phyloP scores from a whole-genome alignment of 2,888 invertebrate genomes.

The Agrotis puta region DNA sequence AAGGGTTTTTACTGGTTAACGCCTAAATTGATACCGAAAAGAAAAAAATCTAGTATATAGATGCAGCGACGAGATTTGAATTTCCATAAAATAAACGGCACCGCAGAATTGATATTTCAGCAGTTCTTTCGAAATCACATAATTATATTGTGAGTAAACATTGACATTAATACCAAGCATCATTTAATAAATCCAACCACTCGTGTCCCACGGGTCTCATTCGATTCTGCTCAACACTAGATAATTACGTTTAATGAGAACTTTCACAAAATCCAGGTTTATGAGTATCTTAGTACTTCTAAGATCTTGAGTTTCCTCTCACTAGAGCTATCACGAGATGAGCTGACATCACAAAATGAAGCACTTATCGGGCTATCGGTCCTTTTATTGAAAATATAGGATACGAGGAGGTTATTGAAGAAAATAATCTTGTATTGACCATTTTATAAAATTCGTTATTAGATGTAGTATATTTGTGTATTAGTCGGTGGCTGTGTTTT shows the following conservation, averaged over 20 bases:
- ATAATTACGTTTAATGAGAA: conserved; percentile 23
- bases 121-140: too few species aligned
- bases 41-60: too few species aligned
- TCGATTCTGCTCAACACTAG: conserved; percentile 17
- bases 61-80: too few species aligned
- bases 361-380: conserved; percentile 36
- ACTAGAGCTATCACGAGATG: conserved; percentile 37
- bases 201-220: conserved; percentile 14
- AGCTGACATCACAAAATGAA: conserved; percentile 40
- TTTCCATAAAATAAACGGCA: too few species aligned
- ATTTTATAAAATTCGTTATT: background rate
- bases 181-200: background rate
- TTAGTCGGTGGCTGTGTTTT: too few species aligned
- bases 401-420: conserved; percentile 9
- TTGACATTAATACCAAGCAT: background rate
- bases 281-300: conserved; percentile 20
- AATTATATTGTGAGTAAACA: too few species aligned
- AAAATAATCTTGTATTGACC: background rate
- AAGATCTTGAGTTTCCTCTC: conserved; percentile 27
- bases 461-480: too few species aligned
- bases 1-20: too few species aligned
- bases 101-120: too few species aligned
- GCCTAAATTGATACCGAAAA: too few species aligned
- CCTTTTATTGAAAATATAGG: conserved; percentile 50
- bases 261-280: conserved; percentile 35